Conservation (phyloP, 2,888 invertebrate genomes). For the Pyrrhosoma nymphula region DNA sequence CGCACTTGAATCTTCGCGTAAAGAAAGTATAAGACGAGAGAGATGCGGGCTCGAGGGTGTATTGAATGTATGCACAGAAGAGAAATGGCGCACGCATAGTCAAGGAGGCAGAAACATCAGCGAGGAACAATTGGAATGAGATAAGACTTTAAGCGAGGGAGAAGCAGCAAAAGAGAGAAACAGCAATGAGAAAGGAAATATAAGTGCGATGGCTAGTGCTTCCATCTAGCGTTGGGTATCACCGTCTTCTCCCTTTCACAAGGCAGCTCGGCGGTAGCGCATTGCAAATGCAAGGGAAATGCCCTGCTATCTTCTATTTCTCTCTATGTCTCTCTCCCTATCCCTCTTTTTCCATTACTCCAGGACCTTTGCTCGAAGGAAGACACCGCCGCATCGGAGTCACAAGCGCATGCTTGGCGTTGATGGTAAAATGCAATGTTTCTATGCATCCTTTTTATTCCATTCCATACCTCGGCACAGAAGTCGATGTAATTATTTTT, state of each 20-base stretch:
- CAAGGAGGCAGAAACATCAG: not conserved
- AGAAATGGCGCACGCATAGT: not conserved
- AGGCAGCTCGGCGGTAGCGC: not conserved
- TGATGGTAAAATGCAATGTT: too few species aligned
- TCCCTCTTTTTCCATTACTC: too few species aligned
- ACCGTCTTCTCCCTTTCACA: not conserved
- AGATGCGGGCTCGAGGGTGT: not conserved
- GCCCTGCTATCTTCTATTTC: not conserved
- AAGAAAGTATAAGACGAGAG: not conserved
- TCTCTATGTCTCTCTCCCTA: not conserved
- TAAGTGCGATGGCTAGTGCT: not conserved
- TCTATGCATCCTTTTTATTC: too few species aligned
- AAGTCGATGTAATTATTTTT: too few species aligned
- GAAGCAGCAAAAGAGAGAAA: not conserved
- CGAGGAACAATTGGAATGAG: not conserved
- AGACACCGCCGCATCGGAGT: too few species aligned
- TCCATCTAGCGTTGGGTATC: not conserved
- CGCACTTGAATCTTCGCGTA: not conserved
- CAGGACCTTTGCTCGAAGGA: too few species aligned
- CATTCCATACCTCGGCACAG: too few species aligned
- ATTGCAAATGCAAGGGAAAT: not conserved
- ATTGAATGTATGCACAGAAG: not conserved
- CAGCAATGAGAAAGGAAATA: not conserved
- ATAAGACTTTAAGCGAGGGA: not conserved
- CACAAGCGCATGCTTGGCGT: too few species aligned